Base-by-base conservation (phyloP, 2,888 invertebrate genomes). In the Tricholauxania praeusta region DNA sequence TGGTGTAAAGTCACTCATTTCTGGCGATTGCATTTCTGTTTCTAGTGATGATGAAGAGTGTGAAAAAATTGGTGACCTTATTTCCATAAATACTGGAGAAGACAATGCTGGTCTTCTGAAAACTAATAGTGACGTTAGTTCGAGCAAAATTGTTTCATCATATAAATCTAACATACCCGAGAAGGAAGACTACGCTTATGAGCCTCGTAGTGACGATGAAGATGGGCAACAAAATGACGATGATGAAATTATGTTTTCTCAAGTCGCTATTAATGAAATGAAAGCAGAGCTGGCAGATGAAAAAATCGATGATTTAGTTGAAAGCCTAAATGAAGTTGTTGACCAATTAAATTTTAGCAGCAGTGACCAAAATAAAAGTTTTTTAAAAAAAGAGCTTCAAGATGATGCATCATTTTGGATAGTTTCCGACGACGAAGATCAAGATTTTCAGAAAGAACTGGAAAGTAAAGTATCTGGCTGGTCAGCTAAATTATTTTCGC, bases 191-290 rank as follows among this genome's bases (percentile, higher is more conserved):
- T 74, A 64, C 3, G 71, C 73, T 39, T 73, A 71, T 67, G 62
- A 49, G 6, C 60, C 65, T 12, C 19, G 66, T n/a, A 68, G 66
- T 10, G 78, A 75, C 66, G 80, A 80, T 14, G 82, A 78, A 57
- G 79, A 79, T 67, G 62, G 39, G 2, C 60, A 62, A 14, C 19
- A 70, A 28, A 68, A 60, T 10, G 78, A 76, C 60, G 80, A 80
- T 19, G 79, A 80, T 17, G 79, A 80, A 1, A 71, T 83, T 5
- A 80, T 81, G 17, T 77, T 82, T 71, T 84, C 86, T 0, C 85
- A 86, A 72, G 79, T 79, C n/a, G 64, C 82, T 8, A 75, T 84
- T 1, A 80, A 80, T 5, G 86, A 84, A 14, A 83, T 86, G 70
- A 83, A 83, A 59, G 83, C 80, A 0, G 83, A 84, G 59, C 76